Base-by-base conservation (phyloP, 2,797 vertebrate species). In the Rhodeus uyekii region DNA sequence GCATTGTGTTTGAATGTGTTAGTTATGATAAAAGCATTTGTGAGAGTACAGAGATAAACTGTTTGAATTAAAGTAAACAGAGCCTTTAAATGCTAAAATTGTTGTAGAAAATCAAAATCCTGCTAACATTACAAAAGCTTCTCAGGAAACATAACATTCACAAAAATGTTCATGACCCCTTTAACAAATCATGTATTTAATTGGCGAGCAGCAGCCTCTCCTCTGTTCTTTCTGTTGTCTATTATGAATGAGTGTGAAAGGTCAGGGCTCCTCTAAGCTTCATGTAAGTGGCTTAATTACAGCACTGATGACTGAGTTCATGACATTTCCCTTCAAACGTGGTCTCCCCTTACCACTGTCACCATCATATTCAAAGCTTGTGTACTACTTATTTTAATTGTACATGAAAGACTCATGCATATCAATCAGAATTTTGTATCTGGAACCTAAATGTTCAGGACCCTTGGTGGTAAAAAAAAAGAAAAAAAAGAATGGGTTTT, bases 241-340 rank as follows among this genome's bases (percentile, higher is more conserved):
- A 12, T 58, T 5, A 13, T 58, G 34, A 58, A 8, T 74, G 50
- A 74, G 6, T 16, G 50, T 22, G 13, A 76, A 76, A 76, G 53
- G 36, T 76, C 73, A 76, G 16, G 53, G 50, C 53, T 60, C 16
- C 16, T 76, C 53, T 60, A 36, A 76, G 34, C 48, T 74, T 55
- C 48, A 38, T 53, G 48, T 53, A 74, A 60, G 24, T 60, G n/a
- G 36, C 34, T 4, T 75, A 60, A 38, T 58, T 27, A 39, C 22
- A 24, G 48, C 2, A 42, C 29, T 60, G 42, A 75, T 75, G 29
- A 39, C 34, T 24, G 48, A 53, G 19, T 53, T 73, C 5, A n/a
- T 50, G 46, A 53, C 8, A 10, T n/a, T 74, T 74, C 29, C 46
- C 48, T n/a, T 50, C 29, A 34, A 50, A 46, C 29, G 50, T n/a